A percentile compares a stretch with the other conserved stretches of the same genome.
These are phyloP conservation scores for Apamea anceps DNA, from an alignment of 2,888 invertebrate species.

Conservation along the genomic window DNA sequence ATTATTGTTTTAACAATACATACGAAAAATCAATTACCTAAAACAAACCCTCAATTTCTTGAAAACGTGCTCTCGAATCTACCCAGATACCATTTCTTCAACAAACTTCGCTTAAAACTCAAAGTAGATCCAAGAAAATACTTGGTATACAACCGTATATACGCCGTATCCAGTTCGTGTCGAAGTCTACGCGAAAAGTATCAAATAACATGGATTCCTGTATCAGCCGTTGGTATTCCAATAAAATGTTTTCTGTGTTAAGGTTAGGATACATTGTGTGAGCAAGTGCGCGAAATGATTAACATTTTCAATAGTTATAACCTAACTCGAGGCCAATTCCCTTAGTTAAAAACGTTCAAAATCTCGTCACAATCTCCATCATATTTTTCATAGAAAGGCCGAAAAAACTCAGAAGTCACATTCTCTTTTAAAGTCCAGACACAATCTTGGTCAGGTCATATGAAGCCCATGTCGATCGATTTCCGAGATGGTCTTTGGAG, in stretches of 20 bases:
- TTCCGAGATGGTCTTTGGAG: too few species aligned
- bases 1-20: too few species aligned
- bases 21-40: background rate
- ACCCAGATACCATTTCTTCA: slow-evolving; percentile 10
- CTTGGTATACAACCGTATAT: background rate
- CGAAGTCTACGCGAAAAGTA: slow-evolving; percentile 36
- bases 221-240: slow-evolving; percentile 62
- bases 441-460: too few species aligned
- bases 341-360: too few species aligned
- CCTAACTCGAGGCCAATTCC: too few species aligned
- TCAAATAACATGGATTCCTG: slow-evolving; percentile 61
- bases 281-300: background rate
- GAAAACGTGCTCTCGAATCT: background rate
- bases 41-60: background rate
- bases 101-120: slow-evolving; percentile 17
- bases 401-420: too few species aligned
- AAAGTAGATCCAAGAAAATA: slow-evolving; percentile 8
- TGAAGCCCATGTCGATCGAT: too few species aligned
- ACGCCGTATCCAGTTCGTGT: slow-evolving; percentile 19
- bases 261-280: slow-evolving; percentile 6
- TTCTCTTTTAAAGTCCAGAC: too few species aligned
- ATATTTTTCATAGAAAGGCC: too few species aligned
- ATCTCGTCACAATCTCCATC: too few species aligned
- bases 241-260: slow-evolving; percentile 55
- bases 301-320: background rate